Conservation (phyloP, 2,888 invertebrate species). For the Heliconius ismenius region DNA sequence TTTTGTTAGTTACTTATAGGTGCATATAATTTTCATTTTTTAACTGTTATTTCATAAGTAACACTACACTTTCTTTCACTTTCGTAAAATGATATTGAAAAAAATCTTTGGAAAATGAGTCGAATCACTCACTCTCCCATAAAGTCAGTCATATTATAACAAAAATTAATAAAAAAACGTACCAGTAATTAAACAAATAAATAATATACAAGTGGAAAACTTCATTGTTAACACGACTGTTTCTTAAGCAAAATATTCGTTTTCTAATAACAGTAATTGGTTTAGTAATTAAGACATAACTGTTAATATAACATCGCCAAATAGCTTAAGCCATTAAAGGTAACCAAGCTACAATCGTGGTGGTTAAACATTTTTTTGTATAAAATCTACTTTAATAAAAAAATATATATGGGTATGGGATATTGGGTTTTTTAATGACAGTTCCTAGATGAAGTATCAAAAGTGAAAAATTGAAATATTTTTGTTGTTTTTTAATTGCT, state of each 20-base stretch:
- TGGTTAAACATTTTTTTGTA: not conserved
- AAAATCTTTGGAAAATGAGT: not conserved
- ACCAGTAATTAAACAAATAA: slow-evolving; percentile 11
- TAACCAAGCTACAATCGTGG: not conserved
- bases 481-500: too few relatives aligned
- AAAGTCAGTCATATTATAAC: not conserved
- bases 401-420: not conserved
- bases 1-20: not conserved
- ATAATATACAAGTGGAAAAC: not conserved
- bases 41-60: not conserved
- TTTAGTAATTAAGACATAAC: not conserved
- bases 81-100: not conserved
- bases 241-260: not conserved
- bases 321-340: slow-evolving; percentile 15
- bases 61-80: not conserved
- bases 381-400: too few relatives aligned
- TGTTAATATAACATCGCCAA: not conserved
- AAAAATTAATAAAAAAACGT: not conserved
- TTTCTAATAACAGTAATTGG: slow-evolving; percentile 4
- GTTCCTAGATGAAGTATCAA: too few relatives aligned
- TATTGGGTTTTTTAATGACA: not conserved
- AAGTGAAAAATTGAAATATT: too few relatives aligned
- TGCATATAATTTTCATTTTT: not conserved
- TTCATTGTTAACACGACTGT: slow-evolving; percentile 13
- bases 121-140: not conserved